phyloP scores from a whole-genome alignment of 2,797 vertebrate species.

The Crossoptilon crossoptilon region DNA sequence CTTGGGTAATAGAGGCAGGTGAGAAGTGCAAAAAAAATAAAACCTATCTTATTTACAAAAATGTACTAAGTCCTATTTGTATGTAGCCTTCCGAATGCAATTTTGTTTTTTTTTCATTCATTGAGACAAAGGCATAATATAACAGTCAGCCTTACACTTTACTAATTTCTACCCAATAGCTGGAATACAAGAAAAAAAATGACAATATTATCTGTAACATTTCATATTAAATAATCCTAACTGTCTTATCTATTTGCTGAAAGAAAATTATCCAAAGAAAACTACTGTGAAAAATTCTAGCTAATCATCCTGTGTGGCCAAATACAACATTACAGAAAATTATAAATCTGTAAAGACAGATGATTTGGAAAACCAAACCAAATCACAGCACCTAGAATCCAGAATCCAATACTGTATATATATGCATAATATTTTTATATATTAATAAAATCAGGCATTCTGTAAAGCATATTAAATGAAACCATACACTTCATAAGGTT shows the following conservation, averaged over 20 bases:
- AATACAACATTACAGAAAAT: background rate
- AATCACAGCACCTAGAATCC: background rate
- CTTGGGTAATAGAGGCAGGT: background rate
- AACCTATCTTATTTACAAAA: background rate
- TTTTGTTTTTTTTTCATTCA: background rate
- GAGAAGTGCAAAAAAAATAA: background rate
- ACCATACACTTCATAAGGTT: background rate
- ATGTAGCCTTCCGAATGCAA: background rate
- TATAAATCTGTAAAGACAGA: background rate
- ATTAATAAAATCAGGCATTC: background rate
- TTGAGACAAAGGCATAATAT: background rate
- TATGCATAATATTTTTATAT: background rate
- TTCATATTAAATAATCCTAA: background rate
- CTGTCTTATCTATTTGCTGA: background rate
- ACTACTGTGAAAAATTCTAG: background rate
- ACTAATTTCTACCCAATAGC: background rate
- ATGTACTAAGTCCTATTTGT: background rate
- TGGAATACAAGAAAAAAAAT: background rate
- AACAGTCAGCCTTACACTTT: background rate
- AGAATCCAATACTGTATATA: background rate
- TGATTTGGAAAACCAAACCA: background rate
- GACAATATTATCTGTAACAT: background rate
- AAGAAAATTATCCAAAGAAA: constrained; percentile 1
- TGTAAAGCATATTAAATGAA: background rate
- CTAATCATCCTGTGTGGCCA: background rate